Conservation (phyloP, 2,113 vertebrate species). For the Origma solitaria region DNA sequence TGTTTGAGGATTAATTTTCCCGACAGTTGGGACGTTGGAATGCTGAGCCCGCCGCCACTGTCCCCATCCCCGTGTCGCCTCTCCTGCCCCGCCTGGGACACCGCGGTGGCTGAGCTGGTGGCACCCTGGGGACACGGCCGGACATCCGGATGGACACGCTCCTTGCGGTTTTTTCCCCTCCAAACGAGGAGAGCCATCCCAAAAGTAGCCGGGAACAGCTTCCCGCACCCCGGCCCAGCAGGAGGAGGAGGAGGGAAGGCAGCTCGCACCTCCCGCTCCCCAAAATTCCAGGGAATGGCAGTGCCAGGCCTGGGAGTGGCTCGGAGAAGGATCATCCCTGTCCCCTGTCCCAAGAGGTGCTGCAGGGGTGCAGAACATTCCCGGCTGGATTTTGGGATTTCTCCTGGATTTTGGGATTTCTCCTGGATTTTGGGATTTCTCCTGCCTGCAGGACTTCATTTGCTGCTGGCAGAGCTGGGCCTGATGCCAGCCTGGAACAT, state of each 20-base stretch:
- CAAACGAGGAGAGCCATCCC: neutral
- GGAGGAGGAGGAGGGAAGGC: neutral
- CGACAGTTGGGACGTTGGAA: neutral
- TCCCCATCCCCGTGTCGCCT: neutral
- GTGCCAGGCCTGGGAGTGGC: neutral
- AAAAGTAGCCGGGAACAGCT: neutral
- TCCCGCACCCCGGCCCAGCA: neutral
- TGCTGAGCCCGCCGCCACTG: neutral
- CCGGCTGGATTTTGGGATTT: neutral
- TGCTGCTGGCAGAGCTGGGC: neutral
- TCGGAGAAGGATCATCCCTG: neutral
- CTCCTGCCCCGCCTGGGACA: rapidly evolving
- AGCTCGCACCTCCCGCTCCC: neutral
- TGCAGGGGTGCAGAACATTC: neutral
- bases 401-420: too few species aligned
- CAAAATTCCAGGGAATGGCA: neutral
- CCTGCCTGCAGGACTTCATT: too few species aligned
- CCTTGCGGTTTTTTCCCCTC: rapidly evolving
- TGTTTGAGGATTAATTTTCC: too few species aligned
- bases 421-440: too few species aligned
- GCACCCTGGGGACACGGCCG: neutral
- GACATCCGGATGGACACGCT: rapidly evolving
- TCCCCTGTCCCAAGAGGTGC: neutral
- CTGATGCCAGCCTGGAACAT: neutral
- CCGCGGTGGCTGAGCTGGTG: neutral